Base-by-base conservation (phyloP, 2,797 vertebrate species). In the Labroides dimidiatus region DNA sequence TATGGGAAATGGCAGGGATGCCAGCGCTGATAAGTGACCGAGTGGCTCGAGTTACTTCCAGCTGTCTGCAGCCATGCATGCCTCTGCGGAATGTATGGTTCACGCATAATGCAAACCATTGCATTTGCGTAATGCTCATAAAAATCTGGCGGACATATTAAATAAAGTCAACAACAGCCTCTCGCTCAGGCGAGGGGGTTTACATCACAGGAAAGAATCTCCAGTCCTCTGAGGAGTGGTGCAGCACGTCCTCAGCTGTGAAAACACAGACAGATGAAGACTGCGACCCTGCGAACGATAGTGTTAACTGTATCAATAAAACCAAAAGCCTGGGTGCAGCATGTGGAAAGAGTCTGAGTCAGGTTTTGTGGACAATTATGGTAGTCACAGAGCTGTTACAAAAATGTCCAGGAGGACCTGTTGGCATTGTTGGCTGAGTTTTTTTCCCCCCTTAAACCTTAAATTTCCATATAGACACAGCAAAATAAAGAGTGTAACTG, bases 1-100 rank as follows among this genome's bases (percentile, higher is more conserved):
- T 92, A 90, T 93, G 93, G 93, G 93, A 94, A 93, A 92, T 89
- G 90, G 89, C 84, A 87, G 77, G 91, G 88, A 93, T 93, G 87
- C 90, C 91, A 89, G 84, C 27, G 81, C 87, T 90, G 93, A 94
- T 93, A 93, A 94, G 91, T 92, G 90, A 93, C 87, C 54, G 84
- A 86, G 85, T 49, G 89, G 82, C 78, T 94, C 93, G 51, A 85
- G 92, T 94, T 94, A 93, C 93, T 83, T 90, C 91, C 93, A 94
- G 93, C 93, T 94, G 93, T 94, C 91, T 89, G 72, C 90, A 90
- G 90, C 90, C 85, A 83, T 73, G 86, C 89, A 88, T 90, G 91
- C 89, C 89, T 90, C 69, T n/a, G 50, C 45, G 68, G 77, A 87
- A 89, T 69, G 84, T 92, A 91, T 88, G 85, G 82, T 86, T 91